Evolutionary conservation across 35 echinoderm and acorn worm species (phyloP).

Genomic region (Lytechinus variegatus): DNA sequence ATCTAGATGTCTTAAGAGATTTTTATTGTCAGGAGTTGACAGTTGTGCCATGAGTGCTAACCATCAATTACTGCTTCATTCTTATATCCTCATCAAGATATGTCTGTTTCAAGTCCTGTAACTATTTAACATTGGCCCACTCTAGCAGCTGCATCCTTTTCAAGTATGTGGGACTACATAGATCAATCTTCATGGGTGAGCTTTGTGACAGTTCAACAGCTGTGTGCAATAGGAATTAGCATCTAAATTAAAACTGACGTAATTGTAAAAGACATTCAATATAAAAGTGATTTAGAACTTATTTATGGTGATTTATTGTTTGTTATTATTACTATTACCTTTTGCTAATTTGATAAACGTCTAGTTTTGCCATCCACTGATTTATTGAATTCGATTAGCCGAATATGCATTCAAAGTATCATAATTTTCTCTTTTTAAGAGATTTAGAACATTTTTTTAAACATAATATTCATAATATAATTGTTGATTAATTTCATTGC

Average conservation of each 20-base stretch:
- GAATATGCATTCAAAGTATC: background rate
- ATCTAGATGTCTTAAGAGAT: background rate
- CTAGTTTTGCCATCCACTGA: background rate
- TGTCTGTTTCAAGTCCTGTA: background rate
- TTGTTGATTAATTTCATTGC: no score
- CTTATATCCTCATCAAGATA: background rate
- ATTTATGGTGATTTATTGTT: background rate
- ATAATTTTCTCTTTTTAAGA: no score
- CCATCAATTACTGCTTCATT: background rate
- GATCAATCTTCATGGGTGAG: background rate
- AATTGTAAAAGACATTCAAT: background rate
- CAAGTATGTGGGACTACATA: constrained; percentile 8
- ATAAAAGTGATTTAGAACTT: background rate
- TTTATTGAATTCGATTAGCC: background rate
- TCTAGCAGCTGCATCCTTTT: background rate
- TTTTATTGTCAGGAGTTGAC: background rate
- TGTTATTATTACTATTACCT: background rate
- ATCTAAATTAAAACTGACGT: background rate
- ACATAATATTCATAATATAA: no score
- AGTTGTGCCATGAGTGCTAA: background rate
- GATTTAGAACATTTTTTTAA: no score
- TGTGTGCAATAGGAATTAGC: background rate
- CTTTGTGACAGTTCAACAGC: background rate
- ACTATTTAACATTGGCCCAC: background rate
- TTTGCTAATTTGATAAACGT: background rate